A percentile compares a stretch with the other conserved stretches of the same genome.
These are phyloP conservation scores for Petrolisthes cinctipes DNA, from an alignment of 2,888 invertebrate genomes.

Conservation along the genomic window DNA sequence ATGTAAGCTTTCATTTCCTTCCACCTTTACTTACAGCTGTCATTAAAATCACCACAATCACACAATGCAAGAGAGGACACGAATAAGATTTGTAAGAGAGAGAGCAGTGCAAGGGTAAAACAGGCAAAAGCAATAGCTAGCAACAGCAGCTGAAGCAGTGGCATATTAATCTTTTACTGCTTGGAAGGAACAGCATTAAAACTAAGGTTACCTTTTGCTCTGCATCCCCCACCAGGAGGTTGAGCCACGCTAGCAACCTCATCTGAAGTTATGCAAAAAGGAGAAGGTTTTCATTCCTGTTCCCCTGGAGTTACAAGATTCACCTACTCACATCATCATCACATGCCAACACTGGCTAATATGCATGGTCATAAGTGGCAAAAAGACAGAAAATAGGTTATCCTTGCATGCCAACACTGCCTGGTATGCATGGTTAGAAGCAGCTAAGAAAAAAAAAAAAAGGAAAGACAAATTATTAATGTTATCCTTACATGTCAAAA, in stretches of 20 bases:
- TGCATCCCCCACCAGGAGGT: constrained; percentile 54
- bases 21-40: too few species aligned
- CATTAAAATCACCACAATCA: not conserved
- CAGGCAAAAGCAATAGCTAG: constrained; percentile 1
- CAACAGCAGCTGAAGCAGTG: not conserved
- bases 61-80: not conserved
- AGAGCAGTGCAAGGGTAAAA: not conserved
- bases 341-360: too few species aligned
- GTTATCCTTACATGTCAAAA: too few species aligned
- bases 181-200: constrained; percentile 12
- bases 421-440: too few species aligned
- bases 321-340: not conserved
- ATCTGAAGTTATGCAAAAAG: constrained; percentile 62
- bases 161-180: not conserved
- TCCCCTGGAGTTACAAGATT: not conserved
- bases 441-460: too few species aligned
- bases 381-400: too few species aligned
- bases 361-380: too few species aligned
- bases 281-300: constrained; percentile 22
- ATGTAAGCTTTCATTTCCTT: too few species aligned
- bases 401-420: too few species aligned
- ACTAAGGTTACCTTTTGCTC: constrained; percentile 61
- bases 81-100: not conserved
- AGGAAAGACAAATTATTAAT: too few species aligned
- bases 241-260: constrained; percentile 65